A percentile compares a stretch with the other conserved stretches of the same genome.
Evolutionary conservation across 2,888 invertebrate genomes (phyloP).

Genomic region (Asteroscopus sphinx): DNA sequence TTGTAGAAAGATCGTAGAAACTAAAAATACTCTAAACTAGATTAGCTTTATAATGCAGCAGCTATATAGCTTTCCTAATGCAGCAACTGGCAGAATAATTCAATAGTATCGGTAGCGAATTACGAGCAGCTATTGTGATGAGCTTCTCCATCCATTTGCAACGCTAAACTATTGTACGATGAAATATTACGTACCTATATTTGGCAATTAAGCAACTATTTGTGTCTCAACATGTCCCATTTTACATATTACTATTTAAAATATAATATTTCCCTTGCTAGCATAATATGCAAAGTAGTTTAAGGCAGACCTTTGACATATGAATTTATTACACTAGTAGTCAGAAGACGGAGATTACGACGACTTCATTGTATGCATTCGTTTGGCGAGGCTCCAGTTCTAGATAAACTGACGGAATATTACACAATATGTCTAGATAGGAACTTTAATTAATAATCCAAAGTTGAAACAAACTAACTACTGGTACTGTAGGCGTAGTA

Average conservation of each 20-base stretch:
- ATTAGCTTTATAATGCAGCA: conserved; percentile 2
- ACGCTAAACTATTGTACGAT: conserved; percentile 23
- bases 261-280: conserved; percentile 1
- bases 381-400: conserved; percentile 37
- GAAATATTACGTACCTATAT: conserved; percentile 23
- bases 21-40: conserved; percentile 15
- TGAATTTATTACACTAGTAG: conserved; percentile 16
- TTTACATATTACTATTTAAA: conserved; percentile 3
- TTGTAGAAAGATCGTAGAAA: background rate
- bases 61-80: conserved; percentile 7
- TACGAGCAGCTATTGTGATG: conserved; percentile 33
- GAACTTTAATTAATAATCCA: background rate
- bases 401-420: conserved; percentile 7
- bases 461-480: background rate
- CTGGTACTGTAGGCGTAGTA: background rate
- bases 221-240: conserved; percentile 21
- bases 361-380: conserved; percentile 14
- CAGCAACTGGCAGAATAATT: conserved; percentile 9
- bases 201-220: conserved; percentile 26
- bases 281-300: conserved; percentile 21
- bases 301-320: conserved; percentile 31
- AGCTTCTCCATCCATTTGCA: conserved; percentile 25
- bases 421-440: background rate
- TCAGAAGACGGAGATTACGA: conserved; percentile 26
- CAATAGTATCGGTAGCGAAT: conserved; percentile 25